Base-by-base conservation (phyloP, 1,140 invertebrate genomes). In the Polyergus mexicanus region DNA sequence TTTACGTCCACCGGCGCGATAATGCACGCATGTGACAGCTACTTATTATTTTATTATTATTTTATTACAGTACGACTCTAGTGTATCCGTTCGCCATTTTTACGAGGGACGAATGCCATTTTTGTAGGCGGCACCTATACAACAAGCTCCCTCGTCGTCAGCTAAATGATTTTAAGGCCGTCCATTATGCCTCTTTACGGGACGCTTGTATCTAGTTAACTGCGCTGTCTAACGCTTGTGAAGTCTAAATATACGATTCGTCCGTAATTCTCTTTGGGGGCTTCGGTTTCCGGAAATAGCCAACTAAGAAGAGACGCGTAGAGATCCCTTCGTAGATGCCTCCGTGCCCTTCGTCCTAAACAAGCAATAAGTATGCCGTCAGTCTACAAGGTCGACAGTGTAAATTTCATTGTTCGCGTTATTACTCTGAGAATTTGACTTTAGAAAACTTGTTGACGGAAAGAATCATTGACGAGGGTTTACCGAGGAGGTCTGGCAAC, bases 311-410 rank as follows among this genome's bases (percentile, higher is more conserved):
- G 54, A 16, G 44, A 41, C 32, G 54, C 68, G 10, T 5, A 11
- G 25, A 13, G 16, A 25, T 63, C 56, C 10, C 58, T 25, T 28
- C 47, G 47, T 3, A 41, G 4, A n/a, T 54, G 68, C 38, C 32
- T 54, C 19, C 62, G 13, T 78, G n/a, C n/a, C 47, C 47, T 19
- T 51, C 16, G 76, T 72, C 89, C 86, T 90, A 90, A 90, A 62
- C 76, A 90, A 90, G 89, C 89, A 90, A 87, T 85, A 85, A 87
- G 72, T 85, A 71, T 35, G 28, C 60, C 28, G 62, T 78, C 81
- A 58, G 38, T 54, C 44, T 28, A 19, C 63, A 32, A 35, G n/a
- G 65, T 2, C 11, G 62, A 51, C 66, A 28, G 62, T 68, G 75
- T 66, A 88, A 89, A 71, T 89, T 72, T 80, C 75, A 78, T 88